Evolutionary conservation across 2,113 vertebrate genomes (phyloP).

Genomic region (Tautogolabrus adspersus): DNA sequence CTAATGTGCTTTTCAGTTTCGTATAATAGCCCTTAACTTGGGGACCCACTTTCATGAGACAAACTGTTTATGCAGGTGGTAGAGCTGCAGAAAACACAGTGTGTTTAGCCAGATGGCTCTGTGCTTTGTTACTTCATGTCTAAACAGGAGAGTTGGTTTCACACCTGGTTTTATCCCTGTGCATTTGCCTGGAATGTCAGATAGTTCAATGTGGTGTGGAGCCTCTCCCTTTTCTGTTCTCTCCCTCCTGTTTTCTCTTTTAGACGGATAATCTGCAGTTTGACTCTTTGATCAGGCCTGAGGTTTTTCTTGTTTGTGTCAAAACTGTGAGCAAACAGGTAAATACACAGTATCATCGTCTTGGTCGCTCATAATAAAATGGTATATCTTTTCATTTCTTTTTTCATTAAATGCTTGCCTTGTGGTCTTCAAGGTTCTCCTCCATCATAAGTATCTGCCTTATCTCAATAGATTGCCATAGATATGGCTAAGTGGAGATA

Average conservation of each 20-base stretch:
- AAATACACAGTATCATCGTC: not conserved
- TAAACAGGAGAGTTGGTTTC: conserved; percentile 71
- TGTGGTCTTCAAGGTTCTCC: conserved; percentile 15
- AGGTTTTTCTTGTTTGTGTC: conserved; percentile 34
- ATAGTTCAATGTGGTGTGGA: conserved; percentile 26
- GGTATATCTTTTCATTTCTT: not conserved
- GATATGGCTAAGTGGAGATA: conserved; percentile 45
- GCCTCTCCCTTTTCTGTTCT: conserved; percentile 22
- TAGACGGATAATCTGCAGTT: conserved; percentile 20
- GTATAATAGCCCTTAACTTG: conserved; percentile 12
- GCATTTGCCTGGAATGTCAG: conserved; percentile 71
- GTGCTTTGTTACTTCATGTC: conserved; percentile 71
- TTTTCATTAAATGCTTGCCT: not conserved
- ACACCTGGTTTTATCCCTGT: conserved; percentile 78
- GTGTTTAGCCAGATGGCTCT: conserved; percentile 75
- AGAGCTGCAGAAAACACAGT: conserved; percentile 38
- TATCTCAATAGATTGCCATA: conserved; percentile 28
- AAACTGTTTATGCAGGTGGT: conserved; percentile 20
- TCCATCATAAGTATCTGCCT: conserved; percentile 22
- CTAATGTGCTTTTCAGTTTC: not conserved
- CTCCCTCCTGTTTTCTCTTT: conserved; percentile 4
- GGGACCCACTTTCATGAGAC: conserved; percentile 16
- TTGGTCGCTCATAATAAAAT: not conserved
- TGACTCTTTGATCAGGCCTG: conserved; percentile 38
- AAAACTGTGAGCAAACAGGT: conserved; percentile 12